Evolutionary conservation across 2,888 invertebrate species (phyloP).

Genomic region (Eupithecia subfuscata): DNA sequence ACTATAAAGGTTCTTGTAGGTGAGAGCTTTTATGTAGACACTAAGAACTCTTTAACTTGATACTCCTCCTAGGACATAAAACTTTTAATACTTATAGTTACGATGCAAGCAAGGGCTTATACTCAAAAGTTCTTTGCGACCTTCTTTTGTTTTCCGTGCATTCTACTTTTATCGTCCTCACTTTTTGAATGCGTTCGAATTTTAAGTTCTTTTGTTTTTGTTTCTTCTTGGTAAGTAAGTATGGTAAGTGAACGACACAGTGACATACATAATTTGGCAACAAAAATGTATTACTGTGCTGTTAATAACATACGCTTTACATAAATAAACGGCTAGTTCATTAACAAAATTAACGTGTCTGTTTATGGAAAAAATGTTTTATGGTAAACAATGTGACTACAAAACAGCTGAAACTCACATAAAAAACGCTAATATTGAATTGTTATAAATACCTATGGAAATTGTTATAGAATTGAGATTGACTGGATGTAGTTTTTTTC

Average conservation of each 20-base stretch:
- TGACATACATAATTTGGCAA: background rate
- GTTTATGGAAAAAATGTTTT: background rate
- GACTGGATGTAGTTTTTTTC: background rate
- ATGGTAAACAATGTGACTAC: background rate
- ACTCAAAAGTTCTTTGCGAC: background rate
- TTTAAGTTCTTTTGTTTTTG: background rate
- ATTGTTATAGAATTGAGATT: background rate
- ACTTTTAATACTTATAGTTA: background rate
- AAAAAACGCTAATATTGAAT: background rate
- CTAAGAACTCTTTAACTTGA: background rate
- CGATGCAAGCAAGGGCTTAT: background rate
- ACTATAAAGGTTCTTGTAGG: background rate
- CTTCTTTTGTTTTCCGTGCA: slow-evolving; percentile 1
- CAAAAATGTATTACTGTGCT: background rate
- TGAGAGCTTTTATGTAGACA: background rate
- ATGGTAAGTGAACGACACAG: background rate
- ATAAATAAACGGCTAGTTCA: background rate
- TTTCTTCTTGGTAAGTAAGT: background rate
- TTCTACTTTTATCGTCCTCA: background rate
- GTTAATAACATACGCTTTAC: background rate
- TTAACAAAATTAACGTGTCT: background rate
- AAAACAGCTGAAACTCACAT: background rate
- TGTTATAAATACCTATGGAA: too few relatives aligned
- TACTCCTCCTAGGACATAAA: background rate
- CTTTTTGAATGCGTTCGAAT: background rate